phyloP scores from a whole-genome alignment of 2,888 invertebrate genomes.

The Tipula vernalis region DNA sequence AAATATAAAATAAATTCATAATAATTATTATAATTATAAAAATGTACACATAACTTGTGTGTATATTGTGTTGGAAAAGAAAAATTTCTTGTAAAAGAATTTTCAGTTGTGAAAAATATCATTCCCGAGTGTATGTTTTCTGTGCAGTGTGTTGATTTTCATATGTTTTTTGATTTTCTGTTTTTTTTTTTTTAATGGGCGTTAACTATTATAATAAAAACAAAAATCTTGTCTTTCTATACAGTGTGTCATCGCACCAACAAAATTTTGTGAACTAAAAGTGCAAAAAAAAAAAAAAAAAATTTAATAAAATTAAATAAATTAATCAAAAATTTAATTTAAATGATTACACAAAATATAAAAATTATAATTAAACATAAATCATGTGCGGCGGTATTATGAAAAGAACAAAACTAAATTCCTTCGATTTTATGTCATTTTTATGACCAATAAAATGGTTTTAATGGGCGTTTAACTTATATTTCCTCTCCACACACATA shows the following conservation, averaged over 20 bases:
- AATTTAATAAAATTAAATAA: neutral
- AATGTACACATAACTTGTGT: neutral
- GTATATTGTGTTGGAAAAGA: neutral
- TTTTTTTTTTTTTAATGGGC: neutral
- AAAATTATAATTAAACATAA: neutral
- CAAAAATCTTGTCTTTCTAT: neutral
- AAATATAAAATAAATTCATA: neutral
- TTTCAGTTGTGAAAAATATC: neutral
- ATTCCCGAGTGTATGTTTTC: neutral
- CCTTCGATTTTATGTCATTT: neutral
- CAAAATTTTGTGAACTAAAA: neutral
- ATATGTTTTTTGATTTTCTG: neutral
- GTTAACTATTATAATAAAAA: neutral
- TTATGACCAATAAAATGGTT: neutral
- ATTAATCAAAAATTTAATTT: neutral
- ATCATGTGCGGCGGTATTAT: neutral
- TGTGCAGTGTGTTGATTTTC: constrained; percentile 4
- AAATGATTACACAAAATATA: neutral
- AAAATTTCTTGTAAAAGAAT: neutral
- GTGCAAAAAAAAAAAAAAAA: neutral
- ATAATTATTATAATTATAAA: neutral
- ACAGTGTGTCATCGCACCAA: neutral
- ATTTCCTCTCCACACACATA: neutral
- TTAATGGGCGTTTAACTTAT: neutral
- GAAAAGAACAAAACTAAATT: neutral